Conservation (phyloP, 2,888 invertebrate genomes). For the Lucinisca nassula region DNA sequence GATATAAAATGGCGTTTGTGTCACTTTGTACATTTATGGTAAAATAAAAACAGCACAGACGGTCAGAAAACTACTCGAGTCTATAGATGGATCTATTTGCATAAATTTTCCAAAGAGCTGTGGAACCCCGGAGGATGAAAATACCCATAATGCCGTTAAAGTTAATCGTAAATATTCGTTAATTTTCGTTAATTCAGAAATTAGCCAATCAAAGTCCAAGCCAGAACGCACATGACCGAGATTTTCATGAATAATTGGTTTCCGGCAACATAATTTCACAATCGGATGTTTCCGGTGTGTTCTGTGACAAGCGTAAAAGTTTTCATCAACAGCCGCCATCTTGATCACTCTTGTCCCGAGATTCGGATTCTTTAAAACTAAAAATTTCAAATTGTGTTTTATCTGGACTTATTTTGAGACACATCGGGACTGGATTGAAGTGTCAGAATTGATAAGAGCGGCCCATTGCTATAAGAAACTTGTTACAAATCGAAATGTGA, state of each 20-base stretch:
- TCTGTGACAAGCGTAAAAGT: slow-evolving; percentile 98
- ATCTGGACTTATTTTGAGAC: slow-evolving; percentile 27
- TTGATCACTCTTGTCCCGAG: slow-evolving; percentile 94
- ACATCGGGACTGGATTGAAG: slow-evolving; percentile 53
- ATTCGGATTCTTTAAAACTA: slow-evolving; percentile 90
- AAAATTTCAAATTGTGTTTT: slow-evolving; percentile 64
- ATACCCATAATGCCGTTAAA: not conserved
- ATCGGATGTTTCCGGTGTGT: slow-evolving; percentile 89
- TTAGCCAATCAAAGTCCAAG: not conserved
- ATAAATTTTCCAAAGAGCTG: slow-evolving; percentile 2
- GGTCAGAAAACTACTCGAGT: too few species aligned
- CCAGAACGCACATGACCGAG: not conserved
- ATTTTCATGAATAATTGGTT: slow-evolving; percentile 83
- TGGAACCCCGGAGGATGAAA: slow-evolving; percentile 2
- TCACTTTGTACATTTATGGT: too few species aligned
- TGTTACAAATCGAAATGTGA: slow-evolving; percentile 68
- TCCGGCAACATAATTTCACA: slow-evolving; percentile 76
- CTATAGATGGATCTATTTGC: too few species aligned
- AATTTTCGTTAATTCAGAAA: not conserved
- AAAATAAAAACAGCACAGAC: too few species aligned
- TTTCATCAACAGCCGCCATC: slow-evolving; percentile 98
- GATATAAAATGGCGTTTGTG: too few species aligned
- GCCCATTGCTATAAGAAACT: slow-evolving; percentile 38
- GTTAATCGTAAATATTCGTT: not conserved
- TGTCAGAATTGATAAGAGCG: slow-evolving; percentile 47